Evolutionary conservation across 92 coral and sea anemone species (phyloP), one percentile per base, ranked within the genome.

Genomic region (Palythoa grandis): DNA sequence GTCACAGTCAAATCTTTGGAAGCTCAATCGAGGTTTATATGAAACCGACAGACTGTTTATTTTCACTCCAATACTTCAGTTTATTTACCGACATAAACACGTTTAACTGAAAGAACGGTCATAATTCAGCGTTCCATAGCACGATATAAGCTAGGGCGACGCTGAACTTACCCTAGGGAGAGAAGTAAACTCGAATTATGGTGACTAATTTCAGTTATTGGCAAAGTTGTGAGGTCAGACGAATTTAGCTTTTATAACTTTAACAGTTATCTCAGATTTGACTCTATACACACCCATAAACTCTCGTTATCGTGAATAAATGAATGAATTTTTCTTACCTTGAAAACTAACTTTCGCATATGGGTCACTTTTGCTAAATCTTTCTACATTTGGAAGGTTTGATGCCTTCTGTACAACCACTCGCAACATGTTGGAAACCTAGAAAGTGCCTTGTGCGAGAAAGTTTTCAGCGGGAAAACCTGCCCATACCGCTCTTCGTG

Each of bases 351-450:
- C 78, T 57, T 76, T 84, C 16, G 88, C 71, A 11, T 85, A 78
- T 19, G 92, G 92, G 63, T 89, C 92, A 53, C 92, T 89, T 57
- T 89, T 89, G 69, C 92, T 87, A 40, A 89, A 89, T 29, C 92
- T 73, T 57, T 89, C 92, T 20, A 89, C 92, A 61, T 89, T 89
- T 15, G 92, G 92, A 40, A 89, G 63, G 52, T 89, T 89, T 65
- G 75, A 23, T 11, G 92, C 89, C 79, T 47, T 65, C 73, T 80
- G 61, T 19, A 80, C 85, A 16, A 80, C 74, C 24, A 80, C 85
- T n/a, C 54, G 66, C 47, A 80, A 15, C 85, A 80, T 80, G 74
- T 24, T 43, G 48, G 8, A 43, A 4, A 63, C 14, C 47, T 22
- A 52, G 72, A 16, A 48, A 80, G 50, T 43, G 85, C 38, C 22